A percentile compares a stretch with the other conserved stretches of the same genome.
These are phyloP conservation scores for Pocillopora grandis DNA, from an alignment of 92 coral and sea anemone genomes.

Conservation along the genomic window DNA sequence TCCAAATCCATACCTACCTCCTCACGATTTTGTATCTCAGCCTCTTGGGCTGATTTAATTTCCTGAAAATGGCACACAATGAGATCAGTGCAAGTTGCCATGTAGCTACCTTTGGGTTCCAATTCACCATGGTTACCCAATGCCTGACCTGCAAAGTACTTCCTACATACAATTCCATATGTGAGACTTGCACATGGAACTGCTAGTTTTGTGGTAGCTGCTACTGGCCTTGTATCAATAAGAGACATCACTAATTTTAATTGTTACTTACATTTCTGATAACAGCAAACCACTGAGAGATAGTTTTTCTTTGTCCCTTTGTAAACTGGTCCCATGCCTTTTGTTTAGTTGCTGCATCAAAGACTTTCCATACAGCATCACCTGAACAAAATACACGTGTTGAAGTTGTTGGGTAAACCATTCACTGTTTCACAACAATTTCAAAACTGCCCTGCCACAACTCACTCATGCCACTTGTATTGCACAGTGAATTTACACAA, in stretches of 20 bases:
- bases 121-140: background rate
- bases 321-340: constrained; percentile 91
- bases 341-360: constrained; percentile 85
- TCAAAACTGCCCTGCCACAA: too few relatives aligned
- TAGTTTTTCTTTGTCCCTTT: constrained; percentile 79
- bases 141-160: background rate
- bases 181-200: too few relatives aligned
- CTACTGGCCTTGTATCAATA: too few relatives aligned
- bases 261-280: constrained; percentile 63
- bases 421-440: too few relatives aligned
- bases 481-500: too few relatives aligned
- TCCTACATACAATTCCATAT: background rate
- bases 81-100: constrained; percentile 33
- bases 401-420: too few relatives aligned
- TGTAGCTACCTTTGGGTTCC: constrained; percentile 6
- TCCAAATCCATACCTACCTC: constrained; percentile 97
- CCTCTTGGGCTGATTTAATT: constrained; percentile 76
- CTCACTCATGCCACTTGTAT: too few relatives aligned
- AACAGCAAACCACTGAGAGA: constrained; percentile 70
- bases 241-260: too few relatives aligned
- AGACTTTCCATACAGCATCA: constrained; percentile 68
- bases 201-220: too few relatives aligned
- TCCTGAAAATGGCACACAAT: constrained; percentile 73
- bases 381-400: constrained; percentile 24
- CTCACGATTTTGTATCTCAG: constrained; percentile 73